phyloP scores from a whole-genome alignment of 1,140 invertebrate genomes.

The Aphaenogaster floridana region DNA sequence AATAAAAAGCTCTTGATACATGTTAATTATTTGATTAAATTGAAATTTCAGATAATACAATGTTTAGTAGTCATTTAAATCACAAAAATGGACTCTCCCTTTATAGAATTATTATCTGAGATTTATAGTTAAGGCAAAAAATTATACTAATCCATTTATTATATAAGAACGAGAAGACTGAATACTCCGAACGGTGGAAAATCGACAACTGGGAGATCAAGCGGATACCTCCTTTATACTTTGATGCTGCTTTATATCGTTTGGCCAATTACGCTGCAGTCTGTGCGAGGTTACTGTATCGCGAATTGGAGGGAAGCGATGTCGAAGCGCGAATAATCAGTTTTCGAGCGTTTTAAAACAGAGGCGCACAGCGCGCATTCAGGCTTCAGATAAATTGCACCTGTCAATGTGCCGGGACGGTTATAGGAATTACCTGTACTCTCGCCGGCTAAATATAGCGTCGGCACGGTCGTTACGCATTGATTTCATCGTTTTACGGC shows the following conservation, averaged over 20 bases:
- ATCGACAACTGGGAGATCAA: slow-evolving; percentile 35
- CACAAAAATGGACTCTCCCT: neutral
- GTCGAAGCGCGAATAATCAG: slow-evolving; percentile 58
- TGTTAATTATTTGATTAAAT: neutral
- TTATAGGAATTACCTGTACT: slow-evolving; percentile 58
- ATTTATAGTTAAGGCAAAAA: neutral
- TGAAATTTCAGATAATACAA: neutral
- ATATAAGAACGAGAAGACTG: neutral
- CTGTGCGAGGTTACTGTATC: slow-evolving; percentile 23
- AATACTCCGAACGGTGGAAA: slow-evolving; percentile 20
- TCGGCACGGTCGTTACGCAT: slow-evolving; percentile 56
- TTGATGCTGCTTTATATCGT: slow-evolving; percentile 34
- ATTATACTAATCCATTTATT: slow-evolving; percentile 12
- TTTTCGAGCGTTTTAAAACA: slow-evolving; percentile 58
- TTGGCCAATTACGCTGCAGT: slow-evolving; percentile 36
- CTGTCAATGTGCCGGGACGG: slow-evolving; percentile 55
- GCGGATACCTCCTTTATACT: slow-evolving; percentile 32
- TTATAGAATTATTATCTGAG: neutral
- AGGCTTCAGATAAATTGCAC: slow-evolving; percentile 61
- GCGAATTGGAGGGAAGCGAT: slow-evolving; percentile 36
- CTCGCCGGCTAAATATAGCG: slow-evolving; percentile 64
- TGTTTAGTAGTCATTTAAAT: neutral
- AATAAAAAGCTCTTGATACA: neutral
- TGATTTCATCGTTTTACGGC: slow-evolving; percentile 65
- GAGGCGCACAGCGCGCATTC: slow-evolving; percentile 41